phyloP scores from a whole-genome alignment of 2,797 vertebrate species.

The Pseudochirops cupreus region DNA sequence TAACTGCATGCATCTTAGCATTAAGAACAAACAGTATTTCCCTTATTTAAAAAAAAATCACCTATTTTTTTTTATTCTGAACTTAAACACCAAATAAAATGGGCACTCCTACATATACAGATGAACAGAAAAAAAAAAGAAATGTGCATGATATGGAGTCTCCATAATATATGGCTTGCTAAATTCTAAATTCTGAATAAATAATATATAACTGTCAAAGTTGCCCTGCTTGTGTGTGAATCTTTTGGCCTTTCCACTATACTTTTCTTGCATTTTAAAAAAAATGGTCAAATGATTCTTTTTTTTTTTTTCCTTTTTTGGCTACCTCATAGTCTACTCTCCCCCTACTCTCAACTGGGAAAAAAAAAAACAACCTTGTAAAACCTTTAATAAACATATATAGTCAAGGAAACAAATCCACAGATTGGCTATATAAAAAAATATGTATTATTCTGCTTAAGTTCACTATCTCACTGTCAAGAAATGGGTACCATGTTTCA shows the following conservation, averaged over 20 bases:
- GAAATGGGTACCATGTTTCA: neutral
- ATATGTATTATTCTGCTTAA: neutral
- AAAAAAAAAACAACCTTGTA: neutral
- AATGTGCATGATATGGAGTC: neutral
- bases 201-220: neutral
- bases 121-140: neutral
- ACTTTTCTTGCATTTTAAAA: neutral
- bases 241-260: neutral
- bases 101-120: neutral
- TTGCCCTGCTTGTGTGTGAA: neutral
- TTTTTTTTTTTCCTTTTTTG: neutral
- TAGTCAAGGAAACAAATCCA: neutral
- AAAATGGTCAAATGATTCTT: neutral
- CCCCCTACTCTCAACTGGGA: neutral
- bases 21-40: neutral
- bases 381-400: neutral
- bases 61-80: neutral
- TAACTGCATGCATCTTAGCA: constrained; percentile 50
- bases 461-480: neutral
- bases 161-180: neutral
- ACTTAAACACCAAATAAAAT: neutral
- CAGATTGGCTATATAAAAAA: neutral
- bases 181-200: neutral
- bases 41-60: neutral
- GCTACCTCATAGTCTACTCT: neutral